Evolutionary conservation across 2,888 invertebrate genomes (phyloP).

Genomic region (Harmothoe impar): DNA sequence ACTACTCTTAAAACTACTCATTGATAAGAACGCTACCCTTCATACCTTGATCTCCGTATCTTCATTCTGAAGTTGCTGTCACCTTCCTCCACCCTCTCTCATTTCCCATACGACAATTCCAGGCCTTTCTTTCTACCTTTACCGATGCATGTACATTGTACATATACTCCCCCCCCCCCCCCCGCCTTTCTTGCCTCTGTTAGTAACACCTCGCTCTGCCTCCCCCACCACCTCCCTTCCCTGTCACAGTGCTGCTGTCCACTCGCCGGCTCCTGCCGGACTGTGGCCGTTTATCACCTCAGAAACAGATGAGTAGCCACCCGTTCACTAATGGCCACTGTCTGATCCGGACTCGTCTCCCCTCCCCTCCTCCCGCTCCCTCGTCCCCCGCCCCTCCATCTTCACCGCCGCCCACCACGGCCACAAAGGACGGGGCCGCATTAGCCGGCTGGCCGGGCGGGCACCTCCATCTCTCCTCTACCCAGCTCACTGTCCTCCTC

Average conservation of each 20-base stretch:
- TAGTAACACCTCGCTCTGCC: not conserved
- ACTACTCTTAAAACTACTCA: too few species aligned
- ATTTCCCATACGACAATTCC: too few species aligned
- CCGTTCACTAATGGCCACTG: slow-evolving; percentile 41
- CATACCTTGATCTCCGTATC: too few species aligned
- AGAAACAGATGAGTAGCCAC: slow-evolving; percentile 48
- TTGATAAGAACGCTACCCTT: too few species aligned
- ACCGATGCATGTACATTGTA: too few species aligned
- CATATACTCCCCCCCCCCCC: not conserved
- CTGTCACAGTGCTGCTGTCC: not conserved
- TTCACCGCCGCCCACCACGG: not conserved
- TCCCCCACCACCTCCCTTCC: not conserved
- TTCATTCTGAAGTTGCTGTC: too few species aligned
- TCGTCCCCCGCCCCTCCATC: not conserved
- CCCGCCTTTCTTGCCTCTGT: not conserved
- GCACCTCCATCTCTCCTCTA: not conserved
- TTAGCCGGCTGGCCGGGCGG: not conserved
- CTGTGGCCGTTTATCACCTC: slow-evolving; percentile 36
- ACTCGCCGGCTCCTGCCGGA: not conserved
- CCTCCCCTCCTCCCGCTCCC: not conserved
- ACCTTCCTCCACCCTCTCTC: too few species aligned
- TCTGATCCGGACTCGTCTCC: slow-evolving; percentile 8
- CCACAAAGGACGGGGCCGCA: slow-evolving; percentile 25
- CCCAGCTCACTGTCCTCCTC: not conserved
- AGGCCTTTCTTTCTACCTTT: too few species aligned